Evolutionary conservation across 2,113 vertebrate genomes (phyloP).

Genomic region (Mirounga angustirostris): DNA sequence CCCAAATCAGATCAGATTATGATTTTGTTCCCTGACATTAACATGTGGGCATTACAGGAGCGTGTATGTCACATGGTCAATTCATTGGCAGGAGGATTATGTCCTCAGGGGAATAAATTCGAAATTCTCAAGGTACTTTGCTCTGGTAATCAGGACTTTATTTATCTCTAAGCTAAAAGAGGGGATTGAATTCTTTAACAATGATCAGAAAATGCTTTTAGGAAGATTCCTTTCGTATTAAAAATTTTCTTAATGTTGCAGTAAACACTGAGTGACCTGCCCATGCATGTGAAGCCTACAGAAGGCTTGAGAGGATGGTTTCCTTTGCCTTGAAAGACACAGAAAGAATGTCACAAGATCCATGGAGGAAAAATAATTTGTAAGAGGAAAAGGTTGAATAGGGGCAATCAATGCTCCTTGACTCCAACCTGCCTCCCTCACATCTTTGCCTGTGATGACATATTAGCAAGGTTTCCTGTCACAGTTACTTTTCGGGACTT

Average conservation of each 20-base stretch:
- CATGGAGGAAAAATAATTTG: slow-evolving; percentile 70
- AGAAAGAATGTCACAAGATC: slow-evolving; percentile 78
- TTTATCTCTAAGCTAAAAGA: slow-evolving; percentile 86
- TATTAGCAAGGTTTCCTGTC: not conserved
- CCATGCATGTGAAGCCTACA: not conserved
- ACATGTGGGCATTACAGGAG: slow-evolving; percentile 83
- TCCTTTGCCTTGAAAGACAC: slow-evolving; percentile 71
- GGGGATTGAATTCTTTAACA: slow-evolving; percentile 87
- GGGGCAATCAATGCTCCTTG: not conserved
- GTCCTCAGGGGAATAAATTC: slow-evolving; percentile 85
- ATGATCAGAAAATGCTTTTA: slow-evolving; percentile 86
- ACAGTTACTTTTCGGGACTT: not conserved
- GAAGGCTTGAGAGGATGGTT: slow-evolving; percentile 54
- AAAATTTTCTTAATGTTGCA: slow-evolving; percentile 83
- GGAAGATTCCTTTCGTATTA: slow-evolving; percentile 85
- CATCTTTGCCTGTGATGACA: not conserved
- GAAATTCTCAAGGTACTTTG: slow-evolving; percentile 83
- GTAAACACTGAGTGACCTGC: slow-evolving; percentile 58
- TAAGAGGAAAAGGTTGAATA: slow-evolving; percentile 66
- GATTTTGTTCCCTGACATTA: slow-evolving; percentile 85
- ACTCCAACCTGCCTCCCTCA: too few relatives aligned
- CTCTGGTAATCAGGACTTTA: slow-evolving; percentile 84
- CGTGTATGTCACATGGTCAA: slow-evolving; percentile 79
- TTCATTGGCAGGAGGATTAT: slow-evolving; percentile 86
- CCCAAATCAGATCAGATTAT: slow-evolving; percentile 84